These are phyloP conservation scores for Aphelenchoides besseyi DNA, from an alignment of 1,140 invertebrate genomes.

Conservation along the genomic window DNA sequence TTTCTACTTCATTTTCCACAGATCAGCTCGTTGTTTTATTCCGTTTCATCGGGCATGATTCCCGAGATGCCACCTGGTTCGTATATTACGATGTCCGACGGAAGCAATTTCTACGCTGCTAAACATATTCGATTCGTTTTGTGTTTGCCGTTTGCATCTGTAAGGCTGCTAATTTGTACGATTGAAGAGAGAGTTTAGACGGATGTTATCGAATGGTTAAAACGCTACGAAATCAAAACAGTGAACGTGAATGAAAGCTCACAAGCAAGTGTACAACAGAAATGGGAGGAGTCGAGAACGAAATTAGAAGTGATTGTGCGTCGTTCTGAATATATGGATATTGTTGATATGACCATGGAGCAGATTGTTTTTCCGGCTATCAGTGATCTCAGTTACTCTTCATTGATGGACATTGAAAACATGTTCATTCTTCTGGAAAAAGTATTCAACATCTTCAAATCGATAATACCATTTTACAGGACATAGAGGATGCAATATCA, in stretches of 20 bases:
- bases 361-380: constrained; percentile 25
- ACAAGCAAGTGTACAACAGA: background rate
- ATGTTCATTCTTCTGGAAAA: background rate
- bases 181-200: constrained; percentile 21
- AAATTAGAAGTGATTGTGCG: constrained; percentile 1
- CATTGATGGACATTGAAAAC: constrained; percentile 3
- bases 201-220: constrained; percentile 34
- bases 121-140: constrained; percentile 33
- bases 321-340: constrained; percentile 35
- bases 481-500: constrained; percentile 29
- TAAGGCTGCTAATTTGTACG: constrained; percentile 1
- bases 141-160: constrained; percentile 28
- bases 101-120: constrained; percentile 40
- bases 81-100: constrained; percentile 38
- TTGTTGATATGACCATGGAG: constrained; percentile 33
- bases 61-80: constrained; percentile 33
- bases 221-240: constrained; percentile 34
- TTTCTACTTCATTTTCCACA: constrained; percentile 30
- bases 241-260: constrained; percentile 17
- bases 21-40: constrained; percentile 38
- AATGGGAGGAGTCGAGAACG: background rate
- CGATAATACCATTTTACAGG: constrained; percentile 23
- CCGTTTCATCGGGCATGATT: background rate
- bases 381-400: constrained; percentile 9
- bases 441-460: background rate